phyloP scores from a whole-genome alignment of 2,113 vertebrate genomes.

The Anas platyrhynchos region DNA sequence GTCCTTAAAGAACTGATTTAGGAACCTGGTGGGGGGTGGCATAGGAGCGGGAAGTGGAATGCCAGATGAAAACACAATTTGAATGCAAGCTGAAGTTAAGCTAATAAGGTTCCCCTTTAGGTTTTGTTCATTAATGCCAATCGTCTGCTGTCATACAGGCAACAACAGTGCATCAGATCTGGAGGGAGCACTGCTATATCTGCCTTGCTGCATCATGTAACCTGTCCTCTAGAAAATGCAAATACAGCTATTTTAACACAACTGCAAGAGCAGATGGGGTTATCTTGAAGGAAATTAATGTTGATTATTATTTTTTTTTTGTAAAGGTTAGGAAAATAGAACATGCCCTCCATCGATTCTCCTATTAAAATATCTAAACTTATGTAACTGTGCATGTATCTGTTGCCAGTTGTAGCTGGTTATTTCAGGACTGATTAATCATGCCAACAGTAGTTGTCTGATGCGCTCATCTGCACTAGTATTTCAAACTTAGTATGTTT shows the following conservation, averaged over 20 bases:
- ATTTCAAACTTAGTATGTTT: neutral
- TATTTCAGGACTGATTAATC: conserved; percentile 47
- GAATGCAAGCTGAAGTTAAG: neutral
- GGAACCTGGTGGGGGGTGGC: accelerated
- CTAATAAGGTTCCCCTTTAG: neutral
- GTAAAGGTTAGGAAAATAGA: neutral
- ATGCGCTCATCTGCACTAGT: neutral
- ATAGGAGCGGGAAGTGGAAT: accelerated
- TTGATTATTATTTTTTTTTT: no score
- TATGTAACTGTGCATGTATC: neutral
- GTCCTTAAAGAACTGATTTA: neutral
- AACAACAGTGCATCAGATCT: neutral
- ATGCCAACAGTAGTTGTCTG: neutral
- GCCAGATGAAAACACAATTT: neutral
- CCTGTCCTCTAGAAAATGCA: neutral
- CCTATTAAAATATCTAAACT: neutral
- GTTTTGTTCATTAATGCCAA: neutral
- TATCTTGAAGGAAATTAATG: neutral
- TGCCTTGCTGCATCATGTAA: neutral
- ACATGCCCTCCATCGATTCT: neutral
- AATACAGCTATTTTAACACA: accelerated
- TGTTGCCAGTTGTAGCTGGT: neutral
- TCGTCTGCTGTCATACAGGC: accelerated
- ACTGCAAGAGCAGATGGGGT: neutral
- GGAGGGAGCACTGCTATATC: accelerated